Evolutionary conservation across 2,888 invertebrate genomes (phyloP).

Genomic region (Heterodera filipjevi): DNA sequence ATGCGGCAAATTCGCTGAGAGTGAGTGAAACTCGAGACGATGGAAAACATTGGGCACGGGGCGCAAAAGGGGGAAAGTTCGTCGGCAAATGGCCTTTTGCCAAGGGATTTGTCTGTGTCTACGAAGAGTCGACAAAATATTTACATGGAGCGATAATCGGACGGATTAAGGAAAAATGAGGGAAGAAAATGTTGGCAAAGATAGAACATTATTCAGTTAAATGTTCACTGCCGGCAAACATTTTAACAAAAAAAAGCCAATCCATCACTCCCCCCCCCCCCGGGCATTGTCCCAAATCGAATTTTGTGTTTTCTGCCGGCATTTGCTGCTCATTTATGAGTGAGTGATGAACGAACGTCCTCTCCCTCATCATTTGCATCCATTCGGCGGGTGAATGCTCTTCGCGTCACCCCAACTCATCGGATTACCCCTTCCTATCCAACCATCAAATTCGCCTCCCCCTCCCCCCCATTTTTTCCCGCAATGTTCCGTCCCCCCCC

Average conservation of each 20-base stretch:
- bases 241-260: background rate
- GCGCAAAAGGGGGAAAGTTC: background rate
- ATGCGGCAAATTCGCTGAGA: no score
- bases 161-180: background rate
- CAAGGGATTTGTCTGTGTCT: background rate
- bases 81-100: background rate
- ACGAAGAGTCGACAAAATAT: background rate
- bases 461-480: background rate
- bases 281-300: background rate
- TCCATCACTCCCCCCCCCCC: background rate
- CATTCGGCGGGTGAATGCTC: background rate
- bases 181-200: background rate
- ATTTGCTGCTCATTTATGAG: background rate
- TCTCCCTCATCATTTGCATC: background rate
- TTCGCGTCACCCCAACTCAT: background rate
- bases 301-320: background rate
- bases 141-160: background rate
- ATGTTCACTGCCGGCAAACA: no score
- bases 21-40: background rate
- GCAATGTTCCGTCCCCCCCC: background rate
- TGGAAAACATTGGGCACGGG: background rate
- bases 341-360: background rate
- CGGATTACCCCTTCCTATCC: background rate
- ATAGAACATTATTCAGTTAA: no score
- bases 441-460: background rate